phyloP scores from a whole-genome alignment of 1,140 invertebrate genomes.

The Eulimnadia texana region DNA sequence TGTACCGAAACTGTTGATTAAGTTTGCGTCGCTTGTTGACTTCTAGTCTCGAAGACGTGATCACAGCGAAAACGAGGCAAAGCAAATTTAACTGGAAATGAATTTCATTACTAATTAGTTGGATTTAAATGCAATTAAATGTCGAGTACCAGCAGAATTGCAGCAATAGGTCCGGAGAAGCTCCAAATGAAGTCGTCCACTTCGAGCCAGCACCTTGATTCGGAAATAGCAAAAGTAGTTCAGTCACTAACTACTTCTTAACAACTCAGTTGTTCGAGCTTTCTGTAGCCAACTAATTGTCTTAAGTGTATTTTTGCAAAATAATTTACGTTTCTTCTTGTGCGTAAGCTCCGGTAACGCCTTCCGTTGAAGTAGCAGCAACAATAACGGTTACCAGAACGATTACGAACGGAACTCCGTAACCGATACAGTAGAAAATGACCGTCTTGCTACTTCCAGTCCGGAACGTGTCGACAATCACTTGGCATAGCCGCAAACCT shows the following conservation, averaged over 20 bases:
- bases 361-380: constrained; percentile 34
- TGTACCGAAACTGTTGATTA: no score
- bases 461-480: constrained; percentile 28
- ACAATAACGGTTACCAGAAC: constrained; percentile 32
- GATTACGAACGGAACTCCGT: constrained; percentile 33
- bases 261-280: constrained; percentile 27
- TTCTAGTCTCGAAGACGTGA: no score
- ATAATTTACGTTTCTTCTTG: constrained; percentile 12
- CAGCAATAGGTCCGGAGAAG: constrained; percentile 39
- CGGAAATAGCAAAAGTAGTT: no score
- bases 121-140: no score
- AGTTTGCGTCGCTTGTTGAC: no score
- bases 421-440: constrained; percentile 34
- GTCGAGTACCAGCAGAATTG: constrained; percentile 32
- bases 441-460: constrained; percentile 17
- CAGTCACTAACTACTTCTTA: no score
- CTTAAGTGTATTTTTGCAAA: no score
- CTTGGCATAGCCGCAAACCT: constrained; percentile 35
- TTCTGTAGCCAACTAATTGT: not conserved
- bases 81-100: no score
- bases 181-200: constrained; percentile 37
- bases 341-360: constrained; percentile 22
- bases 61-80: no score
- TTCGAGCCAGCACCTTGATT: constrained; percentile 42
- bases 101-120: no score